These are phyloP conservation scores for Andrena bucephala DNA, from an alignment of 2,888 invertebrate genomes.

Conservation along the genomic window DNA sequence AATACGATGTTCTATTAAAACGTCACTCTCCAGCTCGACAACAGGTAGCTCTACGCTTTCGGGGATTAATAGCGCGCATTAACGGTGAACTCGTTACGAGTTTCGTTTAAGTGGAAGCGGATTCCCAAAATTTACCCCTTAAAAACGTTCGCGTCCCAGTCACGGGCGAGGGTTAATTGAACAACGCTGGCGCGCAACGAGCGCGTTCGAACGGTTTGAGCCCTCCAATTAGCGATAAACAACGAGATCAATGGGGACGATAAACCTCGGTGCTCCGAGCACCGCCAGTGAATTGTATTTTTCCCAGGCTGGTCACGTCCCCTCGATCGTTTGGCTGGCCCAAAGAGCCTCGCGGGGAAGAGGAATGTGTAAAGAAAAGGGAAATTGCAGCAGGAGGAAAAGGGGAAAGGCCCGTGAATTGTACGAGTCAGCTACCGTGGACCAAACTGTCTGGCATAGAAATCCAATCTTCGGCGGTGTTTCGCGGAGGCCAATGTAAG, in stretches of 20 bases:
- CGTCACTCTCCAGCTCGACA: not conserved
- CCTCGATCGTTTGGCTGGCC: not conserved
- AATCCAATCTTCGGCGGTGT: conserved; percentile 70
- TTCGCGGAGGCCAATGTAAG: conserved; percentile 61
- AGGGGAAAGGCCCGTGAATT: conserved; percentile 29
- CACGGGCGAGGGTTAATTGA: conserved; percentile 38
- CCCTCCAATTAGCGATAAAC: conserved; percentile 47
- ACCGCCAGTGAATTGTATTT: not conserved
- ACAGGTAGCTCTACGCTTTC: conserved; percentile 12
- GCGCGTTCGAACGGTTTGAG: not conserved
- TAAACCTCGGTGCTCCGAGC: conserved; percentile 18
- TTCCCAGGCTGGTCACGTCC: not conserved
- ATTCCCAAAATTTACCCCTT: conserved; percentile 17
- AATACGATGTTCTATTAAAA: no score
- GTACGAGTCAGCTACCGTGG: conserved; percentile 51
- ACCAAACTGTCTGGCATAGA: conserved; percentile 69
- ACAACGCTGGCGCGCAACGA: not conserved
- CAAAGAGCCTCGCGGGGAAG: not conserved
- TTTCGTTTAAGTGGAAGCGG: not conserved
- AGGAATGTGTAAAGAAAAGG: not conserved
- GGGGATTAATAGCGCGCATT: not conserved
- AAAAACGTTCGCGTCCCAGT: conserved; percentile 12
- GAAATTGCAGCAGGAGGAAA: not conserved
- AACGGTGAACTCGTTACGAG: not conserved
- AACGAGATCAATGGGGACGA: conserved; percentile 44